Percentiles rank a stretch among this genome's conserved stretches.
Conservation (phyloP, 2,113 vertebrate species). For the Marcusenius ussheri region DNA sequence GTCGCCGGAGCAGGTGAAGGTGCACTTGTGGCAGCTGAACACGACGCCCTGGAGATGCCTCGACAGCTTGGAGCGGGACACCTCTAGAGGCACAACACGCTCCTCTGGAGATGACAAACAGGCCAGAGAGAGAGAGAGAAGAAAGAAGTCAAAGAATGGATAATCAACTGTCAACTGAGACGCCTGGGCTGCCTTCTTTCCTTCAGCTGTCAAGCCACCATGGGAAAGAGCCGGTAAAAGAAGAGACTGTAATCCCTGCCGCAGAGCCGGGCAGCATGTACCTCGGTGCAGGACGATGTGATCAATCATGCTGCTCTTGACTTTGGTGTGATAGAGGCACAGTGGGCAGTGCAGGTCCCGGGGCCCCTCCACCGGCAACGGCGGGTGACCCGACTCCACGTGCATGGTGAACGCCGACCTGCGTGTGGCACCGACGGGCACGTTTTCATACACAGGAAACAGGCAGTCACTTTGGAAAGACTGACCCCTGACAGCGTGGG, state of each 20-base stretch:
- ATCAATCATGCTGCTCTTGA: conserved; percentile 97
- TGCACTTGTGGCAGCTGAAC: conserved; percentile 96
- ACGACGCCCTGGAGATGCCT: conserved; percentile 90
- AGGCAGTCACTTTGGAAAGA: not conserved
- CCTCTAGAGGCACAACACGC: conserved; percentile 88
- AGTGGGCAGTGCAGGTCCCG: conserved; percentile 94
- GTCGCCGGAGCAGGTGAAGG: conserved; percentile 94
- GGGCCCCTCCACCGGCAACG: conserved; percentile 68
- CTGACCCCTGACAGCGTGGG: not conserved
- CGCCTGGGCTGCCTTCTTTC: not conserved
- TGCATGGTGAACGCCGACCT: conserved; percentile 94
- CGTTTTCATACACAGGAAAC: not conserved
- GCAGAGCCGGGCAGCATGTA: conserved; percentile 40
- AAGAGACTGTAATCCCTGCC: not conserved
- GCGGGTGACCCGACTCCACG: conserved; percentile 84
- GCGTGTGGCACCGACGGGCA: conserved; percentile 16
- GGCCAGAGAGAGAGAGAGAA: not conserved
- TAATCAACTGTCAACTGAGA: not conserved
- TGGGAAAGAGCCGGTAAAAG: not conserved
- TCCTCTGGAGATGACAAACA: conserved; percentile 71
- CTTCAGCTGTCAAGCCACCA: not conserved
- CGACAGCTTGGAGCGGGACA: conserved; percentile 93
- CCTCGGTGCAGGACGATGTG: conserved; percentile 96
- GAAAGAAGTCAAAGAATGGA: not conserved
- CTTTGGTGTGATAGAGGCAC: conserved; percentile 97